Conservation (phyloP, 2,113 vertebrate genomes). For the Taxidea taxus region DNA sequence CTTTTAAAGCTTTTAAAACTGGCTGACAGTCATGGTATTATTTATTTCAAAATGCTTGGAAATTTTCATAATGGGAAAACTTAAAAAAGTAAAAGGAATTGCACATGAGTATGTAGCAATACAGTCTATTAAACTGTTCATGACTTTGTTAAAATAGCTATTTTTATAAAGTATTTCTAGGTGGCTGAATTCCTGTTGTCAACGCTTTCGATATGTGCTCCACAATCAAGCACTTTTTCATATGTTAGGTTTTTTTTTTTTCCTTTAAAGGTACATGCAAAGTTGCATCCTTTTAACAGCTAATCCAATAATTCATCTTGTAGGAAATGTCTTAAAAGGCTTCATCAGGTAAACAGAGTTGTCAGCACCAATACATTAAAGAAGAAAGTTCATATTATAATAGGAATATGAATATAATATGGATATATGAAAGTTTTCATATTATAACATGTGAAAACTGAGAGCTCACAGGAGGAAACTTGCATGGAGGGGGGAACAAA, state of each 20-base stretch:
- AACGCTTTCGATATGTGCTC: not conserved
- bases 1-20: slow-evolving; percentile 4
- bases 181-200: not conserved
- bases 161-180: not conserved
- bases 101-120: not conserved
- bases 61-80: not conserved
- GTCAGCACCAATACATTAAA: not conserved
- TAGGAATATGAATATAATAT: too few species aligned
- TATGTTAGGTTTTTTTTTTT: not conserved
- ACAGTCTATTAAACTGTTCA: not conserved
- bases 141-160: not conserved
- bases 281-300: not conserved
- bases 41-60: not conserved
- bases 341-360: not conserved
- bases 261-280: not conserved
- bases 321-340: not conserved
- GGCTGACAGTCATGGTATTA: not conserved
- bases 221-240: not conserved
- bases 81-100: not conserved
- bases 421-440: not conserved
- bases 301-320: not conserved
- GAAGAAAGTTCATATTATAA: not conserved
- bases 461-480: not conserved
- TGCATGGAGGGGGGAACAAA: not conserved
- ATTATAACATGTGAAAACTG: not conserved